Percentiles rank a stretch among this genome's conserved stretches.
These are phyloP conservation scores for Thalpophila matura DNA, from an alignment of 2,888 invertebrate genomes.

Conservation along the genomic window DNA sequence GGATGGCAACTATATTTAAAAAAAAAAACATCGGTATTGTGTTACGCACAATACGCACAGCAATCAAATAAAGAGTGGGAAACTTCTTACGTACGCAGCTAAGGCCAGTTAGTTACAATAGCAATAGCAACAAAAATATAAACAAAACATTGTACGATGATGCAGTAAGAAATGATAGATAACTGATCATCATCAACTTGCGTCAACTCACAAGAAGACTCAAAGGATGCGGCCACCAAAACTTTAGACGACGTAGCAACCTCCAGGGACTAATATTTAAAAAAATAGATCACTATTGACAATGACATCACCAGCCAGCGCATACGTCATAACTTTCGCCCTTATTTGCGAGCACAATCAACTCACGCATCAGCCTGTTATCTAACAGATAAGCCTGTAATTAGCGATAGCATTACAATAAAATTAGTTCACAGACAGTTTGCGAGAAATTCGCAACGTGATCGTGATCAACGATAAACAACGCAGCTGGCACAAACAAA, in stretches of 20 bases:
- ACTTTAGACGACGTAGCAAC: no score
- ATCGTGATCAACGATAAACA: constrained; percentile 35
- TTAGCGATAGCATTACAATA: constrained; percentile 57
- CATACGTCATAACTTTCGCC: constrained; percentile 42
- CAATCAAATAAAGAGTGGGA: not conserved
- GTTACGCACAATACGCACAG: constrained; percentile 16
- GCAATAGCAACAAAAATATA: no score
- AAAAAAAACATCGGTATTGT: not conserved
- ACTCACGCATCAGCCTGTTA: constrained; percentile 36
- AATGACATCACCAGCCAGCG: constrained; percentile 27
- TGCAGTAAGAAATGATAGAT: no score
- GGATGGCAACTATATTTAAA: no score
- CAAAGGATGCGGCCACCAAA: no score
- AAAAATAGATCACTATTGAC: not conserved
- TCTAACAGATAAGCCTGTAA: constrained; percentile 54
- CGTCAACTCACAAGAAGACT: no score
- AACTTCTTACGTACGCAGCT: no score
- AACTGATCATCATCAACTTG: no score
- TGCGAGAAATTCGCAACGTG: constrained; percentile 34
- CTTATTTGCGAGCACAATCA: constrained; percentile 26
- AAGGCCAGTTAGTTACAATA: no score
- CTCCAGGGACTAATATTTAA: no score
- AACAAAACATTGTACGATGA: no score
- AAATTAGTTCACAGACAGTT: constrained; percentile 24
- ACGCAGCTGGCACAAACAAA: constrained; percentile 13